Percentiles rank a stretch among this genome's conserved stretches.
Evolutionary conservation across 2,888 invertebrate species (phyloP).

Genomic region (Tinea trinotella): DNA sequence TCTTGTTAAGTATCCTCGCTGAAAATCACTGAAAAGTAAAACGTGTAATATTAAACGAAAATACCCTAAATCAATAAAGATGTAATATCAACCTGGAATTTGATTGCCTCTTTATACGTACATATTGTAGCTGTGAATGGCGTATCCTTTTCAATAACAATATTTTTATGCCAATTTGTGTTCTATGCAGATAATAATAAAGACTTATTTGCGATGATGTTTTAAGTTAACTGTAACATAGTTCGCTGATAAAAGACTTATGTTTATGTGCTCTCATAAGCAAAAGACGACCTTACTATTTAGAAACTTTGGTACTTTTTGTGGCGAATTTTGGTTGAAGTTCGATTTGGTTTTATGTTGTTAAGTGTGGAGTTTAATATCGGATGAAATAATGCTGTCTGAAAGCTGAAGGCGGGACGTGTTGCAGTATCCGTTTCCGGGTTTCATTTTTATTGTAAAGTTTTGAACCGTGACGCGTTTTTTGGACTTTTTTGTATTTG

Average conservation of each 20-base stretch:
- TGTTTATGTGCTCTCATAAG: background rate
- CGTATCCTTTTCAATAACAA: conserved; percentile 11
- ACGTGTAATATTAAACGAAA: conserved; percentile 4
- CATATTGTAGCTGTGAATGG: background rate
- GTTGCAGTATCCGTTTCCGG: conserved; percentile 48
- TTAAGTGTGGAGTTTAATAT: conserved; percentile 31
- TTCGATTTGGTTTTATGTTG: background rate
- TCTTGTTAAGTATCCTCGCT: background rate
- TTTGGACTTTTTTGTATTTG: conserved; percentile 23
- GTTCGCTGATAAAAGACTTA: background rate
- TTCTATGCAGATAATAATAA: background rate
- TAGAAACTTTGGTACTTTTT: background rate
- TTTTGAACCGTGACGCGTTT: conserved; percentile 34
- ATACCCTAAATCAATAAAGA: conserved; percentile 2
- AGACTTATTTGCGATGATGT: background rate
- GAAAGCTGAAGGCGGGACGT: conserved; percentile 41
- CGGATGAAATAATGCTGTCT: conserved; percentile 50
- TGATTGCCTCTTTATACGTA: conserved; percentile 8
- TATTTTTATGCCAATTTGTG: background rate
- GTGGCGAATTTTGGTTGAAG: background rate
- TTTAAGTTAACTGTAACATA: background rate
- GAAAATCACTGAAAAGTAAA: conserved; percentile 3
- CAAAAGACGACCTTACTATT: background rate
- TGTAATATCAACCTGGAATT: background rate
- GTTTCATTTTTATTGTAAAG: conserved; percentile 36